A percentile compares a stretch with the other conserved stretches of the same genome.
Conservation (phyloP, 1,140 invertebrate genomes). For the Choristoneura fumiferana region DNA sequence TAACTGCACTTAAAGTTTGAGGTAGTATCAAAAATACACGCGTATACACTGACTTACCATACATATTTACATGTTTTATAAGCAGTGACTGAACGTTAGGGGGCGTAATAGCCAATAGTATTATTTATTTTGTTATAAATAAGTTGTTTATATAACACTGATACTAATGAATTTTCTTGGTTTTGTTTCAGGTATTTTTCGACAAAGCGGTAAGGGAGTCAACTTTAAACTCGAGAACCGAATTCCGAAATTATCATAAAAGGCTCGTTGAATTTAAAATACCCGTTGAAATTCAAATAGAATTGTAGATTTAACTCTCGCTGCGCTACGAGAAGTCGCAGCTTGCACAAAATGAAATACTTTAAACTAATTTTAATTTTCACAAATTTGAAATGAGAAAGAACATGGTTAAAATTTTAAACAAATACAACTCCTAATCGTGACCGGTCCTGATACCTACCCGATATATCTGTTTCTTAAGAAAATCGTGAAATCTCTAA, state of each 20-base stretch:
- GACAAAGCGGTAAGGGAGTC: conserved; percentile 42
- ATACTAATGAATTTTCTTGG: conserved; percentile 13
- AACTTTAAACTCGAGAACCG: conserved; percentile 25
- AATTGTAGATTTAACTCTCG: conserved; percentile 12
- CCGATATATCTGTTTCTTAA: too few relatives aligned
- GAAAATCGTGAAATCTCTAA: too few relatives aligned
- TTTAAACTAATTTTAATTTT: conserved; percentile 6
- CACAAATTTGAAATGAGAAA: neutral
- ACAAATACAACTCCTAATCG: too few relatives aligned
- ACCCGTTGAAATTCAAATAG: conserved; percentile 41
- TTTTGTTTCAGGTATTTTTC: conserved; percentile 67
- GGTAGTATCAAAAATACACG: too few relatives aligned
- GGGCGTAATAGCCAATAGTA: neutral
- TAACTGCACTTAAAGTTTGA: too few relatives aligned
- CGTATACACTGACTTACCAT: neutral
- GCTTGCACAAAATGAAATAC: conserved; percentile 6
- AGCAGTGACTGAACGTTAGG: neutral
- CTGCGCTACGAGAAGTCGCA: neutral
- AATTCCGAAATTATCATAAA: conserved; percentile 43
- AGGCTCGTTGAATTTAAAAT: conserved; percentile 44
- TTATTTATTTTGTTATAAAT: too few relatives aligned
- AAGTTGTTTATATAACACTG: too few relatives aligned
- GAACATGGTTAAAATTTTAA: too few relatives aligned
- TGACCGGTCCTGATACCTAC: too few relatives aligned
- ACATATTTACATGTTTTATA: neutral